Evolutionary conservation across 2,888 invertebrate genomes (phyloP), one percentile per base, ranked within the genome.

Genomic region (Temnothorax ravouxi): DNA sequence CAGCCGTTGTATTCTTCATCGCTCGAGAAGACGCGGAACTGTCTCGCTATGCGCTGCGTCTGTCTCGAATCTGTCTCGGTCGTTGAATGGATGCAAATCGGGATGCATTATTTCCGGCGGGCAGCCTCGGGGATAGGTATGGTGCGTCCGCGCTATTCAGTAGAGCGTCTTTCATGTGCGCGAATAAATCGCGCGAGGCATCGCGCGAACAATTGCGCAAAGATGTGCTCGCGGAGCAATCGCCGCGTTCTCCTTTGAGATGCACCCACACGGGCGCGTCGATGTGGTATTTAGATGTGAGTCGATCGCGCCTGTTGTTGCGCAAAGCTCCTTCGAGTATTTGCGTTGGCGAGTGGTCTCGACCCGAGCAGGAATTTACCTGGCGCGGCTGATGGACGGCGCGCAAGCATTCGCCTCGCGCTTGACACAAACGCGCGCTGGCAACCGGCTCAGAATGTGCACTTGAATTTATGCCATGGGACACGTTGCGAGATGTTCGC

Each of bases 331-430:
- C 88, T 75, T 87, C 71, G 87, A 88, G 86, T 91, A 92, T 92
- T 91, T 92, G 92, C 92, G 92, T 92, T 89, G 92, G 92, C 92
- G 92, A 91, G 87, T 85, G 87, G 87, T 87, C 88, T 86, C 89
- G 87, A 89, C 82, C 87, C 82, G 85, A 84, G 72, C 69, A 87
- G 85, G 90, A 91, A 90, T 91, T 84, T 89, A 88, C 89, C 89
- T 90, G 89, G 85, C 86, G 81, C 81, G 75, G 62, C 29, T 71
- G 79, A 69, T 21, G 38, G 47, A 71, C 59, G 71, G 71, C 44
- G 71, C 44, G 52, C 67, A 54, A 62, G 38, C 41, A 13, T 59
- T 59, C 44, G 47, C 41, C 15, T 38, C 84, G 83, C 67, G 62
- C 66, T 83, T 84, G 84, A 83, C 87, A 77, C 83, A 80, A 85